Evolutionary conservation across 2,113 vertebrate genomes (phyloP).

Genomic region (Chionodraco myersi): DNA sequence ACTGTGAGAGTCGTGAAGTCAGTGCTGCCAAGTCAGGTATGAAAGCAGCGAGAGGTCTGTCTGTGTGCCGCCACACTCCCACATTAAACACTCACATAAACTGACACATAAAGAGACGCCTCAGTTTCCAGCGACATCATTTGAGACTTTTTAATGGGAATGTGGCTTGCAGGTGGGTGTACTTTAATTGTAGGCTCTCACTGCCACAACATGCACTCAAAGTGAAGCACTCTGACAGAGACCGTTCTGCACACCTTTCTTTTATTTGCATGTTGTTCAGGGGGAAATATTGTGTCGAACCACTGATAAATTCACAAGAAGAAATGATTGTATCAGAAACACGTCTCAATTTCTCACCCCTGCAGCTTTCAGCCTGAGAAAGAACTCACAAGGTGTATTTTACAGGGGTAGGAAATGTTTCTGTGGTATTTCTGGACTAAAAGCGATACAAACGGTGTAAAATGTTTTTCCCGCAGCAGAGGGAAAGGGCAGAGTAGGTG

Average conservation of each 20-base stretch:
- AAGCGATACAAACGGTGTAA: not conserved
- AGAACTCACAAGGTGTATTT: not conserved
- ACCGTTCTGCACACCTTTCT: not conserved
- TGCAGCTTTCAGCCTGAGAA: no score
- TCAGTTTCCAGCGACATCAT: not conserved
- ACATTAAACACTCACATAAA: constrained; percentile 1
- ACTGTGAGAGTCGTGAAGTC: constrained; percentile 53
- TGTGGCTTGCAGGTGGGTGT: not conserved
- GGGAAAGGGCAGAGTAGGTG: not conserved
- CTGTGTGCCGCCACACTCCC: not conserved
- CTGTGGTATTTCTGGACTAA: no score
- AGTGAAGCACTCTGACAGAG: not conserved
- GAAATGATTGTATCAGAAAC: not conserved
- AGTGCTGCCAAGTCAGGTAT: constrained; percentile 70
- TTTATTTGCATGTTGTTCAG: not conserved
- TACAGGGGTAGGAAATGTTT: no score
- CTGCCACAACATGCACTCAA: not conserved
- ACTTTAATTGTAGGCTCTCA: constrained; percentile 11
- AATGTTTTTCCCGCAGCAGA: not conserved
- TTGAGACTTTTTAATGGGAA: not conserved
- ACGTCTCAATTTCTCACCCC: not conserved
- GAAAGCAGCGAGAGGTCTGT: constrained; percentile 43
- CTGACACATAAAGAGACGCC: constrained; percentile 25
- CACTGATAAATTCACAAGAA: not conserved
- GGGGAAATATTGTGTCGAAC: not conserved